Evolutionary conservation across 1,140 invertebrate species (phyloP), one percentile per base, ranked within the genome.

Genomic region (Ceratina australensis): DNA sequence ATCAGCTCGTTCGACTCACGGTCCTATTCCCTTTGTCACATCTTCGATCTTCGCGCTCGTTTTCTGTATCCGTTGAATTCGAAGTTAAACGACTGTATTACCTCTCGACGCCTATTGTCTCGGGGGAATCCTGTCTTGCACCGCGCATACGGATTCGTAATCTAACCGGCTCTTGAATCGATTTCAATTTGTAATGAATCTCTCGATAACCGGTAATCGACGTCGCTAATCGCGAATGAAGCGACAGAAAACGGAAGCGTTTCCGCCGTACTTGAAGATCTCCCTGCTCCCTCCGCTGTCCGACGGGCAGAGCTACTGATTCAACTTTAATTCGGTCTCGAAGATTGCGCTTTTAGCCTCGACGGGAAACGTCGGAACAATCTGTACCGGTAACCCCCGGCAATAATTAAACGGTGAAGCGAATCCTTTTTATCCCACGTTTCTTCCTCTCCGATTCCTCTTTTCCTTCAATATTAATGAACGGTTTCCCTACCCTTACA

Each of bases 131-230:
- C n/a, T n/a, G n/a, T n/a, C n/a, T 63, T 33, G 49, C 10, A 33
- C 16, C 15, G 5, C 60, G 16, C 18, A 28, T 20, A 28, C 59
- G 16, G 16, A 22, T 15, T 28, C 18, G 49, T 54, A 54, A 73
- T 61, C n/a, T 61, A 20, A 16, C 47, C 49, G 42, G 8, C 22
- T 18, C 59, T 42, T 49, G 60, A 73, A 42, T 54, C 71, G 47
- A 64, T 73, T 64, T 73, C 71, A 64, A 54, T 73, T 64, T 64
- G 72, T 67, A 75, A 75, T 59, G 72, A 75, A 59, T 59, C 42
- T 57, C 54, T 57, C 72, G 54, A 57, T 75, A 66, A 66, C 59
- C 15, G 59, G 47, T 26, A 28, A 68, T 22, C 67, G 33, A 28
- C 64, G 20, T 49, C 13, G 64, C 33, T 66, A 68, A 75, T 75